These are phyloP conservation scores for Hoplodrina ambigua DNA, from an alignment of 2,888 invertebrate genomes.

Conservation along the genomic window DNA sequence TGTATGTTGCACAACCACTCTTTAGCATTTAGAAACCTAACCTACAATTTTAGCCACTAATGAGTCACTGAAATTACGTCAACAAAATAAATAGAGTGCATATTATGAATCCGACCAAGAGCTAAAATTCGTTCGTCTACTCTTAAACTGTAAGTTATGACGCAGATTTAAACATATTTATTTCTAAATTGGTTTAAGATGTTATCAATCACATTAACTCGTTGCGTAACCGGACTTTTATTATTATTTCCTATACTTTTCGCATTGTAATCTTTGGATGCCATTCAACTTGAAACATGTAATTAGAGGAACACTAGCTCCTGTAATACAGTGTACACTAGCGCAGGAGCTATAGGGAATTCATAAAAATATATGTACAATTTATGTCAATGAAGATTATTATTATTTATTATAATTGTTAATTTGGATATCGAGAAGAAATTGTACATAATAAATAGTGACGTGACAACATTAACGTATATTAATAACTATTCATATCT, in stretches of 20 bases:
- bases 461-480: slow-evolving; percentile 21
- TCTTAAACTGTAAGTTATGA: not conserved
- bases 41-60: not conserved
- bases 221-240: no score
- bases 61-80: not conserved
- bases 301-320: no score
- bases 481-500: slow-evolving; percentile 43
- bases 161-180: not conserved
- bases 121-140: not conserved
- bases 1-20: not conserved
- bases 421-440: not conserved
- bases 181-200: slow-evolving; percentile 1
- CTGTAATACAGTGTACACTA: no score
- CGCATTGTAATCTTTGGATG: no score
- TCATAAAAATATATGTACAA: no score
- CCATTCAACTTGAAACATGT: no score
- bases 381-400: no score
- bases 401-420: no score
- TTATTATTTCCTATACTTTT: no score
- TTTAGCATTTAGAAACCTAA: not conserved
- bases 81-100: not conserved
- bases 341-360: no score
- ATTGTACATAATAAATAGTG: slow-evolving; percentile 17
- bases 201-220: not conserved
- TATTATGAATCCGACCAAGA: no score